phyloP scores from a whole-genome alignment of 2,888 invertebrate genomes.

The Drosophila percnosoma region DNA sequence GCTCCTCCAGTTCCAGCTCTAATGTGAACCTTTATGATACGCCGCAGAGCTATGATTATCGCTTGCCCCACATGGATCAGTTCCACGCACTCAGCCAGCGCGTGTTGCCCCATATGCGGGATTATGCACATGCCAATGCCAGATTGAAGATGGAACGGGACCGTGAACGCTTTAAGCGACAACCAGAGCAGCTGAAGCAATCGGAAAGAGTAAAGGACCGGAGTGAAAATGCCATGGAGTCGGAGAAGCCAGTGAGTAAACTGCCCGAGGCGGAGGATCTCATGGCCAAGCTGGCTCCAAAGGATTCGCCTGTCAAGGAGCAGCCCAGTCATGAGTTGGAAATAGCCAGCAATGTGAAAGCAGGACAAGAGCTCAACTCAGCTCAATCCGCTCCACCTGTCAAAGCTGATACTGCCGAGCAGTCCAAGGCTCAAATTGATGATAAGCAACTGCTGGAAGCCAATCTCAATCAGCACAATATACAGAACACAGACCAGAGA shows the following conservation, averaged over 20 bases:
- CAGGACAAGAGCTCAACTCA: not conserved
- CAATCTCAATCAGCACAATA: not conserved
- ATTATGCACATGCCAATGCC: slow-evolving; percentile 41
- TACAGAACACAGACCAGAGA: not conserved
- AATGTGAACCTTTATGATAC: slow-evolving; percentile 18
- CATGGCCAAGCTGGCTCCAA: slow-evolving; percentile 7
- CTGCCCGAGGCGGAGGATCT: slow-evolving; percentile 10
- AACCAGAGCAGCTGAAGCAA: slow-evolving; percentile 16
- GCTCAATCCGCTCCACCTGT: not conserved
- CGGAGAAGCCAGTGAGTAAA: not conserved
- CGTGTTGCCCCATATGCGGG: slow-evolving; percentile 30
- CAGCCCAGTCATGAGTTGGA: not conserved
- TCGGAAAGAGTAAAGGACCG: not conserved
- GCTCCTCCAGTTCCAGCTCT: not conserved
- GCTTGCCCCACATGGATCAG: slow-evolving; percentile 42
- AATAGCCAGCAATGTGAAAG: not conserved
- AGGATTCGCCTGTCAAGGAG: not conserved
- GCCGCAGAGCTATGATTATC: slow-evolving; percentile 58
- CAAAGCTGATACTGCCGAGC: not conserved
- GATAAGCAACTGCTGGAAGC: not conserved
- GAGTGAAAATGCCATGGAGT: not conserved
- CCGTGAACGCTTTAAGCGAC: slow-evolving; percentile 42
- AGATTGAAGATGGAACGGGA: slow-evolving; percentile 29
- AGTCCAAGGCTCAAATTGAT: not conserved
- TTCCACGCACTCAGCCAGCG: slow-evolving; percentile 33